Evolutionary conservation across 1,140 invertebrate species (phyloP).

Genomic region (Drosophila carrolli): DNA sequence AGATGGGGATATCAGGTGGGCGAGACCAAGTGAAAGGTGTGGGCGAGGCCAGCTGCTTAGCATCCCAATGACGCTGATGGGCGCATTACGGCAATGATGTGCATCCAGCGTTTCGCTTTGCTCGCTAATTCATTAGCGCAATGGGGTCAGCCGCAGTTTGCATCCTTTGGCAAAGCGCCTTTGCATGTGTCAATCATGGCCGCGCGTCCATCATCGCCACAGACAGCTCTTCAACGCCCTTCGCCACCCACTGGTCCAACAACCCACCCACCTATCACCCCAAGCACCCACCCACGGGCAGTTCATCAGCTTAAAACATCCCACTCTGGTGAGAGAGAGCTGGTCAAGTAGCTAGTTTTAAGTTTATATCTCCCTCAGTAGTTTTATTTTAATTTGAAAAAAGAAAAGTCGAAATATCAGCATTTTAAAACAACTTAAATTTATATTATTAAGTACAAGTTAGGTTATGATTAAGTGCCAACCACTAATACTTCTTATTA

Average conservation of each 20-base stretch:
- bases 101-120: conserved; percentile 17
- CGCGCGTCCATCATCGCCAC: conserved; percentile 22
- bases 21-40: conserved; percentile 19
- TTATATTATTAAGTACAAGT: no score
- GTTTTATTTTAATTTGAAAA: no score
- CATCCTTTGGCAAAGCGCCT: conserved; percentile 34
- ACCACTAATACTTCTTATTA: no score
- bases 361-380: neutral
- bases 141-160: conserved; percentile 40
- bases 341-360: conserved; percentile 7
- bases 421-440: no score
- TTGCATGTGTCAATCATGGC: conserved; percentile 53
- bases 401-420: no score
- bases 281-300: conserved; percentile 17
- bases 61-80: conserved; percentile 13
- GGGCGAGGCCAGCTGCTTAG: conserved; percentile 27
- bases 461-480: no score
- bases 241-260: neutral
- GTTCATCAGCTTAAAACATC: conserved; percentile 49
- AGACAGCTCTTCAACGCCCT: conserved; percentile 15
- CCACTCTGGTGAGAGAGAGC: neutral
- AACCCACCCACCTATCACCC: neutral
- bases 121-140: conserved; percentile 45
- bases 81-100: conserved; percentile 24
- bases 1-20: conserved; percentile 18